phyloP scores from a whole-genome alignment of 2,797 vertebrate genomes.

The Kryptopterus vitreolus region DNA sequence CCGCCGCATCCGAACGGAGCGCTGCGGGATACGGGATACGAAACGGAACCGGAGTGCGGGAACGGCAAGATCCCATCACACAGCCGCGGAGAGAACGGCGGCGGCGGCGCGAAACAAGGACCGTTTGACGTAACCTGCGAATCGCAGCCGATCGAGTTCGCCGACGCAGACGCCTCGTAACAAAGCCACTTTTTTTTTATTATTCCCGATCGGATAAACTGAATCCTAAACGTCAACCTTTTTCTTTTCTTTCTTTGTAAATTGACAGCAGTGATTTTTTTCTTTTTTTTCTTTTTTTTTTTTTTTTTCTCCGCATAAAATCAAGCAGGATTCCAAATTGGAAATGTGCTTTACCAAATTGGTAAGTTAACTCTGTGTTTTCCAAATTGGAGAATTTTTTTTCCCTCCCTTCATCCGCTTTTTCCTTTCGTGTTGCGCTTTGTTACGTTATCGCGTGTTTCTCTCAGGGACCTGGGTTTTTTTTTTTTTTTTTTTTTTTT shows the following conservation, averaged over 20 bases:
- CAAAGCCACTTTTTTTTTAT: not conserved
- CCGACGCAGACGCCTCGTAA: constrained; percentile 79
- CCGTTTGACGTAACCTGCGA: constrained; percentile 92
- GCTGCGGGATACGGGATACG: constrained; percentile 88
- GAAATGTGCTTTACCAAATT: constrained; percentile 99
- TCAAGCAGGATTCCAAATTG: constrained; percentile 91
- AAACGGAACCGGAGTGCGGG: constrained; percentile 87
- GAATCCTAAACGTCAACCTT: not conserved
- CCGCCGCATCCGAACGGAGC: constrained; percentile 77
- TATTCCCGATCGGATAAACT: not conserved
- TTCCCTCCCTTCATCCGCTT: not conserved
- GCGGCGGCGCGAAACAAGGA: constrained; percentile 73
- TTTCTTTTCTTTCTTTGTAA: not conserved
- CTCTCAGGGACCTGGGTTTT: constrained; percentile 35
- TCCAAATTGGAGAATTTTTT: constrained; percentile 80
- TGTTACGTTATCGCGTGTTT: not conserved
- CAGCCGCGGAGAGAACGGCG: constrained; percentile 69
- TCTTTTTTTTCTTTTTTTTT: not conserved
- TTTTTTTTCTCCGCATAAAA: not conserved
- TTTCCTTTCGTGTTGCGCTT: not conserved
- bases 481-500: no score
- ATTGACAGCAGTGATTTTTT: not conserved
- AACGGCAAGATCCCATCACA: constrained; percentile 80
- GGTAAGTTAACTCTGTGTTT: constrained; percentile 87
- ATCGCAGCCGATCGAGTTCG: constrained; percentile 86